Base-by-base conservation (phyloP, 2,888 invertebrate genomes). In the Ectemnius cavifrons region DNA sequence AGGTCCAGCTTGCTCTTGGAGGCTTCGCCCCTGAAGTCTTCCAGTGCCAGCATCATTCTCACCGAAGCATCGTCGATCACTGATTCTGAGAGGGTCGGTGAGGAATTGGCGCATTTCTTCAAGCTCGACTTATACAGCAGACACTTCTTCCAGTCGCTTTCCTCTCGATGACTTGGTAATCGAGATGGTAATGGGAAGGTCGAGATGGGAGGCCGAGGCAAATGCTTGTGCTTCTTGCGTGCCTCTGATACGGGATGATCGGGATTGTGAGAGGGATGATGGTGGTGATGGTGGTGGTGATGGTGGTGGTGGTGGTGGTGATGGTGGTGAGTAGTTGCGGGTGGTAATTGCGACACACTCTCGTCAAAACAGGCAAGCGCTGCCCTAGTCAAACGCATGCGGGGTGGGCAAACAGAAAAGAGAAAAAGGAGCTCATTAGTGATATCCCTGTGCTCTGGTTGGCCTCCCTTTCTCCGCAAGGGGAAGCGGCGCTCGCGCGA, bases 21-120 rank as follows among this genome's bases (percentile, higher is more conserved):
- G 14, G 91, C 90, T 71, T 92, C 91, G 80, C 94, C 91, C 80
- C 94, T 90, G 89, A 93, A 92, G 86, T 94, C 93, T 91, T 96
- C 94, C 78, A 94, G 93, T 59, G 92, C 91, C 61, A 94, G 87
- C 62, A 92, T 85, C 56, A 83, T 80, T 72, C 78, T 83, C 27
- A 89, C 61, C 6, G 88, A 87, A 80, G 93, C 89, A 49, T 90
- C 89, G 73, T 92, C 89, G 61, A 91, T 86, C 72, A 91, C 82
- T 74, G 91, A 91, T 71, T 89, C 87, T 65, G 82, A 78, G 3
- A 89, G 67, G 8, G 86, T 87, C 27, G 85, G 68, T 71, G 77
- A 87, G 18, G 88, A 88, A 20, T 61, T 28, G 20, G 63, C 23
- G 4, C 62, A 28, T 45, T 37, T 75, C 5, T 56, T 75, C 16